These are phyloP conservation scores for Lithophane ornitopus DNA, from an alignment of 2,888 invertebrate genomes.

Conservation along the genomic window DNA sequence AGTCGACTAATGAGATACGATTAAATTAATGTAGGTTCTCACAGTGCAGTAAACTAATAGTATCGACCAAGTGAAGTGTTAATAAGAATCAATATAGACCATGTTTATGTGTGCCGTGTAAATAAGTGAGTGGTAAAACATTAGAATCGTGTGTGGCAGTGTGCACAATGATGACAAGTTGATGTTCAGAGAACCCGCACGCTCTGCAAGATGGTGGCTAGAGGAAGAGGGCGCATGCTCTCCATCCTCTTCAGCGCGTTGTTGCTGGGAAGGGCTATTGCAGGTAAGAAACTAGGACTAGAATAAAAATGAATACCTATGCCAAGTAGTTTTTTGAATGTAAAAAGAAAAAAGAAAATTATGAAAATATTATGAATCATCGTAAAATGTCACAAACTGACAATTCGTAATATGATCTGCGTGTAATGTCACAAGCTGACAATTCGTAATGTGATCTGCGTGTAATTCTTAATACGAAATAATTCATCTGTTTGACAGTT, in stretches of 20 bases:
- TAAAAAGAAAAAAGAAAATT: too few species aligned
- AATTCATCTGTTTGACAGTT: too few species aligned
- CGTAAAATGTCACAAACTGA: too few species aligned
- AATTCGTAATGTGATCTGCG: too few species aligned
- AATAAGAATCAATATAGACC: constrained; percentile 42
- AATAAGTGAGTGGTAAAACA: constrained; percentile 43
- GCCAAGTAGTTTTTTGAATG: too few species aligned
- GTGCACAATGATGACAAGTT: constrained; percentile 74
- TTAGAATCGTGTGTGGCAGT: constrained; percentile 58
- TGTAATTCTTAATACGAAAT: too few species aligned
- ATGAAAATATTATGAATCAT: too few species aligned
- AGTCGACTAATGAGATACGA: background rate
- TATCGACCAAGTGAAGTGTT: constrained; percentile 35
- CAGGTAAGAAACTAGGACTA: constrained; percentile 76
- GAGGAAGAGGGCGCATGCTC: constrained; percentile 81
- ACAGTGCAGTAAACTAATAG: constrained; percentile 22
- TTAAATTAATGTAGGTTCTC: background rate
- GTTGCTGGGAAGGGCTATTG: constrained; percentile 86
- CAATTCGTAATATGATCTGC: too few species aligned
- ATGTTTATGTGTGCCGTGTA: constrained; percentile 39
- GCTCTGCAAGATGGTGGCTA: constrained; percentile 80
- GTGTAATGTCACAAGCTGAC: too few species aligned
- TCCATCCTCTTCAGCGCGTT: constrained; percentile 87
- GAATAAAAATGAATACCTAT: background rate
- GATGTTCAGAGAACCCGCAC: constrained; percentile 71